These are phyloP conservation scores for Brenthis hecate DNA, from an alignment of 2,888 invertebrate species.

Conservation along the genomic window DNA sequence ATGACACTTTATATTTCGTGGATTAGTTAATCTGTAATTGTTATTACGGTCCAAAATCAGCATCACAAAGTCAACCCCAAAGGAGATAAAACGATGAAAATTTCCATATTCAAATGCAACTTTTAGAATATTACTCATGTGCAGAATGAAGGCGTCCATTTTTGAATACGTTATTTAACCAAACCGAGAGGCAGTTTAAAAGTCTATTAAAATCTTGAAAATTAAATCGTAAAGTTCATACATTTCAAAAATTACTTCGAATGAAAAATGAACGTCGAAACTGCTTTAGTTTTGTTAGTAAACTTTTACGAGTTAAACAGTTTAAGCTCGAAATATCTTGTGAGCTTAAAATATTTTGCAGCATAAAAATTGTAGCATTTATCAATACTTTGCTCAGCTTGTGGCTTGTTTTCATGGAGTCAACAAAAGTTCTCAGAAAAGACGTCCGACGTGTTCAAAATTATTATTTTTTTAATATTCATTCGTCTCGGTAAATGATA, in stretches of 20 bases:
- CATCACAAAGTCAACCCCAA: no score
- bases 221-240: conserved; percentile 4
- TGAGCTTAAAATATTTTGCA: not conserved
- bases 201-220: not conserved
- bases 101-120: no score
- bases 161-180: not conserved
- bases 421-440: no score
- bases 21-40: no score
- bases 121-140: no score
- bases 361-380: not conserved
- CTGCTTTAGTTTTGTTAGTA: not conserved
- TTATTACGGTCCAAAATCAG: no score
- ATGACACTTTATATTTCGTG: no score
- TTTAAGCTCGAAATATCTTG: not conserved
- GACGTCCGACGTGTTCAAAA: no score
- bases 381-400: not conserved
- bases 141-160: no score
- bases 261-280: not conserved
- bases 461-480: no score
- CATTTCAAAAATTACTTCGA: conserved; percentile 12
- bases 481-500: no score
- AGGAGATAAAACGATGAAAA: no score
- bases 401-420: not conserved
- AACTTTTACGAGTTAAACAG: not conserved
- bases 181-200: not conserved